phyloP scores from a whole-genome alignment of 2,888 invertebrate genomes.

The Hemicrepidius hirtus region DNA sequence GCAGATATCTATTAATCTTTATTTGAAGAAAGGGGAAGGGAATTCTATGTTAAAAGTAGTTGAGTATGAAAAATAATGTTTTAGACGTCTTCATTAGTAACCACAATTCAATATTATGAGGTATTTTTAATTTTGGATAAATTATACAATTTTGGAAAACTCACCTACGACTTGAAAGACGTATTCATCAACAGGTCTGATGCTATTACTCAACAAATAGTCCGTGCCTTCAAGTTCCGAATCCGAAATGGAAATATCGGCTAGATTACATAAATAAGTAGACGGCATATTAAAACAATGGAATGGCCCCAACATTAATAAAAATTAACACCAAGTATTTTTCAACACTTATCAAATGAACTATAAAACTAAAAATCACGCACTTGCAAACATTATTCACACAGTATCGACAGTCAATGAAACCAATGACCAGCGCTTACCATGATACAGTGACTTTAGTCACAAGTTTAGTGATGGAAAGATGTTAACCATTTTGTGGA shows the following conservation, averaged over 20 bases:
- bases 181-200: conserved; percentile 76
- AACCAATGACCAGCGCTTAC: conserved; percentile 32
- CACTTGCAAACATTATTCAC: neutral
- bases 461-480: conserved; percentile 35
- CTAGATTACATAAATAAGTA: conserved; percentile 53
- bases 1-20: no score
- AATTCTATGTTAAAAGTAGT: no score
- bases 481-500: conserved; percentile 52
- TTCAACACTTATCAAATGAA: neutral
- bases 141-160: no score
- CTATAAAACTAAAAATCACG: neutral
- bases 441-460: conserved; percentile 35
- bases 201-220: conserved; percentile 78
- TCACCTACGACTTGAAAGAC: conserved; percentile 79
- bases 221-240: conserved; percentile 78
- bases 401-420: conserved; percentile 16
- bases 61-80: no score
- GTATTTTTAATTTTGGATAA: no score
- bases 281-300: conserved; percentile 51
- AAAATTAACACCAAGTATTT: neutral
- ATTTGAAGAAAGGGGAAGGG: no score
- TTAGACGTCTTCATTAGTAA: no score
- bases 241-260: conserved; percentile 58
- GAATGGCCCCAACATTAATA: conserved; percentile 20
- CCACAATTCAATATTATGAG: no score